These are phyloP conservation scores for Columba janthina DNA, from an alignment of 2,113 vertebrate species.

Conservation along the genomic window DNA sequence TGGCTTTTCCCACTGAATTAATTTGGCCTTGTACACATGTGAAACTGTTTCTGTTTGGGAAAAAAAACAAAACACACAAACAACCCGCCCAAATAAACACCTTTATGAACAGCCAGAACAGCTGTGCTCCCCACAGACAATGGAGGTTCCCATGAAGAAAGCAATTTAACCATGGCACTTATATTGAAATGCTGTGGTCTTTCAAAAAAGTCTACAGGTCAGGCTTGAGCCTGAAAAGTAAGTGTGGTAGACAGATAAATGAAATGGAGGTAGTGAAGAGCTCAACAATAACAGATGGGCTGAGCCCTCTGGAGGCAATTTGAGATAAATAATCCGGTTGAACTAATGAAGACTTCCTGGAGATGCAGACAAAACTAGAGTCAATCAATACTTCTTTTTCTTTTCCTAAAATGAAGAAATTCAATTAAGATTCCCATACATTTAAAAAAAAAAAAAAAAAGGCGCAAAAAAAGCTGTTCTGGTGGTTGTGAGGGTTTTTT, in stretches of 20 bases:
- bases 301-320: background rate
- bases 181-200: background rate
- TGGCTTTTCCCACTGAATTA: background rate
- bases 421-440: background rate
- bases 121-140: background rate
- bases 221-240: background rate
- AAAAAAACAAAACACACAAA: background rate
- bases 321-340: background rate
- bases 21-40: background rate
- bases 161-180: background rate
- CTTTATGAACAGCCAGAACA: background rate
- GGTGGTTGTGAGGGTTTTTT: background rate
- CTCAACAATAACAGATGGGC: background rate
- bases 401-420: background rate
- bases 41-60: background rate
- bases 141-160: background rate
- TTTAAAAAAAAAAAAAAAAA: background rate
- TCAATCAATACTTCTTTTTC: background rate
- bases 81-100: background rate
- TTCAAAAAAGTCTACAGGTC: background rate
- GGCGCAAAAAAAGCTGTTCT: background rate
- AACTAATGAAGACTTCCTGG: conserved; percentile 3
- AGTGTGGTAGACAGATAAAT: background rate
- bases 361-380: background rate
- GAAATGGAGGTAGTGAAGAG: background rate